phyloP scores from a whole-genome alignment of 2,113 vertebrate species.

The Carlito syrichta region DNA sequence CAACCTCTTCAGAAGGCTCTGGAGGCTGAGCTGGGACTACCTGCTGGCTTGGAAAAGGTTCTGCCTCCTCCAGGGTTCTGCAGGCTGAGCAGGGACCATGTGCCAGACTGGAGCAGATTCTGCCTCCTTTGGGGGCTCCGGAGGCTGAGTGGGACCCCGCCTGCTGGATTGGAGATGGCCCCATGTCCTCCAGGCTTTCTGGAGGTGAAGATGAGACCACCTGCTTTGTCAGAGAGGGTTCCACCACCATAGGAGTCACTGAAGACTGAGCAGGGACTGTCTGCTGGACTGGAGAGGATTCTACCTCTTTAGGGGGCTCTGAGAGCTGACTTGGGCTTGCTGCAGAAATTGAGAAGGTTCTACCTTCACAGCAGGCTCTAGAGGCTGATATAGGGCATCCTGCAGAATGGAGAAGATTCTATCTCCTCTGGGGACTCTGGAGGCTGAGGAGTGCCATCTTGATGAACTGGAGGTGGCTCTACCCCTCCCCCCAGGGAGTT shows the following conservation, averaged over 20 bases:
- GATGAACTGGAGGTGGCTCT: no score
- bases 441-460: no score
- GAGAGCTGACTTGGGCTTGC: background rate
- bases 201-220: background rate
- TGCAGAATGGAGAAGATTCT: background rate
- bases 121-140: background rate
- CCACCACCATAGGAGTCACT: background rate
- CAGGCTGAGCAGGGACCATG: no score
- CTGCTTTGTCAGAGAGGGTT: background rate
- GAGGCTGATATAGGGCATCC: background rate
- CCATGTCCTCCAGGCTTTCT: background rate
- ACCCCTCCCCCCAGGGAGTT: no score
- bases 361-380: background rate
- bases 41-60: no score
- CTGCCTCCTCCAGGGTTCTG: no score
- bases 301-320: background rate
- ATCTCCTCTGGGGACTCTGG: no score
- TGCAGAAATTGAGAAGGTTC: background rate
- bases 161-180: background rate
- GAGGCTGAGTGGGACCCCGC: background rate
- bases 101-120: no score
- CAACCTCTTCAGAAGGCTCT: background rate
- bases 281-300: no score
- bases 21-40: background rate
- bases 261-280: background rate